Base-by-base conservation (phyloP, 2,888 invertebrate genomes). In the Venustoraphidia nigricollis region DNA sequence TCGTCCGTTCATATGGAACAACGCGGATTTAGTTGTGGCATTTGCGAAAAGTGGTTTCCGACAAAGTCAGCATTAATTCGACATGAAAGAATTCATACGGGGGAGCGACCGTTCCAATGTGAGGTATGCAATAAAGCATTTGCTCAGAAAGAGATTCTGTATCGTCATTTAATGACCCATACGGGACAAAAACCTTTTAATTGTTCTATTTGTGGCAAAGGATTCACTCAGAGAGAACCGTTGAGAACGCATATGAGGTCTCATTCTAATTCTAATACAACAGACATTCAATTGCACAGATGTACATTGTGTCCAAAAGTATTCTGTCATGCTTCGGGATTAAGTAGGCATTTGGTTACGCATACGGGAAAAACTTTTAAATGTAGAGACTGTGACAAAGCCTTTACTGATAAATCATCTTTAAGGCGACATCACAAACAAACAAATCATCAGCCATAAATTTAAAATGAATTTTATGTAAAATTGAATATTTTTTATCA, bases 171-270 rank as follows among this genome's bases (percentile, higher is more conserved):
- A 58, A 73, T 78, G 61, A 72, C 70, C 0, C 76, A 76, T 53
- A 71, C 73, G 0, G 73, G 75, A 27, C 69, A 72, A 45, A 81
- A 80, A 50, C 84, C 84, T 9, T 79, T 77, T 66, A 70, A 70
- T 53, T 86, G 86, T 60, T 62, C 69, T 1, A 65, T 67, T 52
- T 86, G 86, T 58, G 68, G 72, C 1, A 79, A 79, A 60, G 76
- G 80, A 51, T 86, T 83, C 65, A 81, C 83, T 0, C 85, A 85
- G 63, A 79, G 82, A 53, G 77, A 78, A 55, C 76, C 82, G 44
- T 66, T 86, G 13, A 66, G 67, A 13, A 70, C 76, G 34, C 86
- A 86, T 62, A 71, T 76, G 59, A 66, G 75, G 2, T 67, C 72
- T 35, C 79, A 80, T 59, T 71, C 75, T 39, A 64, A 71, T 51